These are phyloP conservation scores for Helarctos malayanus DNA, from an alignment of 2,797 vertebrate species.

Conservation along the genomic window DNA sequence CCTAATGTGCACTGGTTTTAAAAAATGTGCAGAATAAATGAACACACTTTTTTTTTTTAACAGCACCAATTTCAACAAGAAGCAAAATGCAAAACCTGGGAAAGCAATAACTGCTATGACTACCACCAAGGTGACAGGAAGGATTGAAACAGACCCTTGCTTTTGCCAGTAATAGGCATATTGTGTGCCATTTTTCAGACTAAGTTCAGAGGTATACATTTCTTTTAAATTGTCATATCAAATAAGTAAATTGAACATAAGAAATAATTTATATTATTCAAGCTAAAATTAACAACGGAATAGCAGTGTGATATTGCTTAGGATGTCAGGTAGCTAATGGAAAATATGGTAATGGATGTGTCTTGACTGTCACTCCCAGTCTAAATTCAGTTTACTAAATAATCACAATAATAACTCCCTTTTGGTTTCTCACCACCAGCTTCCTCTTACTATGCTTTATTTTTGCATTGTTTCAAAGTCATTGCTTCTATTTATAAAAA, in stretches of 20 bases:
- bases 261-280: conserved; percentile 77
- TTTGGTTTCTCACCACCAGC: conserved; percentile 53
- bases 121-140: background rate
- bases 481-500: conserved; percentile 70
- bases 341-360: conserved; percentile 72
- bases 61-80: conserved; percentile 24
- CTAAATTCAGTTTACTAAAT: conserved; percentile 77
- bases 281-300: conserved; percentile 74
- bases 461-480: conserved; percentile 72
- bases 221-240: conserved; percentile 78
- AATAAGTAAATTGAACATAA: conserved; percentile 78
- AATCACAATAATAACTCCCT: conserved; percentile 73
- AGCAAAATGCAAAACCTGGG: conserved; percentile 39
- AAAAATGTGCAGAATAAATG: background rate
- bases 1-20: conserved; percentile 26
- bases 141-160: background rate
- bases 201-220: conserved; percentile 62
- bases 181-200: conserved; percentile 43
- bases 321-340: conserved; percentile 71
- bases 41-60: background rate
- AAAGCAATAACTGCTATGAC: background rate
- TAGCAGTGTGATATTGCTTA: conserved; percentile 70
- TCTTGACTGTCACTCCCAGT: conserved; percentile 56
- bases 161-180: conserved; percentile 11
- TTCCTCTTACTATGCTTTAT: conserved; percentile 56